Conservation (phyloP, 2,797 vertebrate genomes). For the Malacoraja senta region DNA sequence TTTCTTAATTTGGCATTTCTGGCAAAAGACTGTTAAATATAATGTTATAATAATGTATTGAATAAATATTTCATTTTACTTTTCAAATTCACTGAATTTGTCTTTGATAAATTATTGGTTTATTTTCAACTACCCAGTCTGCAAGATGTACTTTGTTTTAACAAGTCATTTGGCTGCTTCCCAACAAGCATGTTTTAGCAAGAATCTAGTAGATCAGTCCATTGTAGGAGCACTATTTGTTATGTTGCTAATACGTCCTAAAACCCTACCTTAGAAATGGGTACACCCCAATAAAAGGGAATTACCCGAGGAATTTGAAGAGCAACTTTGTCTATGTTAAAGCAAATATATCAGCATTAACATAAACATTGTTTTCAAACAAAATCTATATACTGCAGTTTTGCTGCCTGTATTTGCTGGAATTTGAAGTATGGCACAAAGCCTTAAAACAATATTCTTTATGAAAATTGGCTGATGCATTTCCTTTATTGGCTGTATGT, state of each 20-base stretch:
- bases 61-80: neutral
- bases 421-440: neutral
- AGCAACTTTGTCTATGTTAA: neutral
- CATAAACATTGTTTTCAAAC: neutral
- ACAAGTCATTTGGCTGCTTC: slow-evolving; percentile 10
- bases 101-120: neutral
- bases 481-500: neutral
- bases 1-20: slow-evolving; percentile 13
- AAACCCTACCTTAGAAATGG: neutral
- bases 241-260: neutral
- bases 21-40: neutral
- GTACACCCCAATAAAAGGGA: neutral
- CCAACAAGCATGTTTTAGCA: slow-evolving; percentile 21
- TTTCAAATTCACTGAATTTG: neutral
- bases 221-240: neutral
- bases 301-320: slow-evolving; percentile 5
- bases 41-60: slow-evolving; percentile 12
- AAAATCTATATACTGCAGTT: neutral
- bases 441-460: neutral
- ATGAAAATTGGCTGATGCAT: neutral
- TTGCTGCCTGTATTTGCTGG: neutral
- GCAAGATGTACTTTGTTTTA: neutral
- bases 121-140: neutral
- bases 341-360: neutral
- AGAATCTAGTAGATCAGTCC: neutral